Percentiles rank a stretch among this genome's conserved stretches.
Conservation (phyloP, 2,888 invertebrate genomes). For the Gandaritis pyraliata region DNA sequence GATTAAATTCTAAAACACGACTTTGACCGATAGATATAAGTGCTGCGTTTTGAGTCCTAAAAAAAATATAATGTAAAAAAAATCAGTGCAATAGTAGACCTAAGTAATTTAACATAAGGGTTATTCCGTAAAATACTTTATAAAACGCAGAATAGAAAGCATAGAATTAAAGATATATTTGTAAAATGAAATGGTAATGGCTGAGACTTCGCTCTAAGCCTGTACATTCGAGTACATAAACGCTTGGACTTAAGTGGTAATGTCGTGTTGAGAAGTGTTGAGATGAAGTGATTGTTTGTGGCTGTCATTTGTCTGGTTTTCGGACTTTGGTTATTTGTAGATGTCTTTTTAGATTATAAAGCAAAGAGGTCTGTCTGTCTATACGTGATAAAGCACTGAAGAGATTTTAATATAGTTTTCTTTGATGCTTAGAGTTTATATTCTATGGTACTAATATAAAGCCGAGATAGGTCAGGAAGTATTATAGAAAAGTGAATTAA, state of each 20-base stretch:
- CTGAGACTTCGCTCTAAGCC: conserved; percentile 71
- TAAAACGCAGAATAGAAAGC: conserved; percentile 50
- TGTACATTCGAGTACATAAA: conserved; percentile 59
- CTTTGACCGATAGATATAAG: too few species aligned
- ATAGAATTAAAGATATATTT: conserved; percentile 77
- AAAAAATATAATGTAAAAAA: too few species aligned
- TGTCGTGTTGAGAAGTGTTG: conserved; percentile 52
- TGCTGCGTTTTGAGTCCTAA: too few species aligned
- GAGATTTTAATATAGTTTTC: too few species aligned
- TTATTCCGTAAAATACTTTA: background rate
- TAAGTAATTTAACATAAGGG: too few species aligned
- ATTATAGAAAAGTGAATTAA: background rate
- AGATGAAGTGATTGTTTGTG: conserved; percentile 1
- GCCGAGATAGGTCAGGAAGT: too few species aligned
- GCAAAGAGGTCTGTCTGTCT: too few species aligned
- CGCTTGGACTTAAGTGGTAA: conserved; percentile 60
- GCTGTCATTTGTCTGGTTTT: background rate
- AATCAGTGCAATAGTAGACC: too few species aligned
- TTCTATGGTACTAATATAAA: too few species aligned
- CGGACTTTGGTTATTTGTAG: background rate
- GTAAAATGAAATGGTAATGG: conserved; percentile 80
- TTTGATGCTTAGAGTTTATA: too few species aligned
- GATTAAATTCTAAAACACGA: too few species aligned
- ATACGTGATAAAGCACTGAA: too few species aligned
- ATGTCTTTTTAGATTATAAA: background rate